phyloP scores from a whole-genome alignment of 2,888 invertebrate genomes.

The Heliconius erato region DNA sequence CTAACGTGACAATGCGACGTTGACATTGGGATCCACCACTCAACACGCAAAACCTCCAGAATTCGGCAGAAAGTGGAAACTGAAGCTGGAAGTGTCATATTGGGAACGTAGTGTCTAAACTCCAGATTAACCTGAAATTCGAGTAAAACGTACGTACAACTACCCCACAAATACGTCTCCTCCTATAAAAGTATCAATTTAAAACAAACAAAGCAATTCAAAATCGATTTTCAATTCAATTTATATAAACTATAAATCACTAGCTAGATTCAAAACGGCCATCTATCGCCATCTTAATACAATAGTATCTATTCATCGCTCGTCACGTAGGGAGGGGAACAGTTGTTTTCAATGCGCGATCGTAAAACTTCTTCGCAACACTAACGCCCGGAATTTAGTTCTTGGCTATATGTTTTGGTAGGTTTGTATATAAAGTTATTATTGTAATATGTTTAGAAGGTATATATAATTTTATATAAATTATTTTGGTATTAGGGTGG shows the following conservation, averaged over 20 bases:
- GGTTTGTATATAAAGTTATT: conserved; percentile 30
- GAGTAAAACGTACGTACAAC: too few relatives aligned
- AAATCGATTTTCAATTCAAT: conserved; percentile 11
- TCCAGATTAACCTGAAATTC: too few relatives aligned
- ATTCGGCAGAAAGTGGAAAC: too few relatives aligned
- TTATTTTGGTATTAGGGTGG: not conserved
- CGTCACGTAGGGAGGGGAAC: conserved; percentile 65
- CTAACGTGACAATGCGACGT: too few relatives aligned
- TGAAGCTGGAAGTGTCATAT: too few relatives aligned
- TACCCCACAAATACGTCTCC: too few relatives aligned
- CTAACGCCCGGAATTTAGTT: conserved; percentile 44
- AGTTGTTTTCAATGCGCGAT: conserved; percentile 70
- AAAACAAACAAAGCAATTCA: conserved; percentile 1
- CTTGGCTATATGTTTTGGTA: conserved; percentile 42
- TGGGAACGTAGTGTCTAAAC: too few relatives aligned
- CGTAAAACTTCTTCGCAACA: conserved; percentile 66
- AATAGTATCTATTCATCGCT: conserved; percentile 61
- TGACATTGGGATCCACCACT: too few relatives aligned
- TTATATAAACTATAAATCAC: conserved; percentile 37
- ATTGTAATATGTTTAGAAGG: conserved; percentile 3
- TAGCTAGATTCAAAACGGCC: conserved; percentile 38
- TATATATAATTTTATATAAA: not conserved
- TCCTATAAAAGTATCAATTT: not conserved
- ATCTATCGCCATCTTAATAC: conserved; percentile 57
- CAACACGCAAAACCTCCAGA: too few relatives aligned